A percentile compares a stretch with the other conserved stretches of the same genome.
These are phyloP conservation scores for Metallyticus violacea DNA, from an alignment of 2,888 invertebrate species.

Conservation along the genomic window DNA sequence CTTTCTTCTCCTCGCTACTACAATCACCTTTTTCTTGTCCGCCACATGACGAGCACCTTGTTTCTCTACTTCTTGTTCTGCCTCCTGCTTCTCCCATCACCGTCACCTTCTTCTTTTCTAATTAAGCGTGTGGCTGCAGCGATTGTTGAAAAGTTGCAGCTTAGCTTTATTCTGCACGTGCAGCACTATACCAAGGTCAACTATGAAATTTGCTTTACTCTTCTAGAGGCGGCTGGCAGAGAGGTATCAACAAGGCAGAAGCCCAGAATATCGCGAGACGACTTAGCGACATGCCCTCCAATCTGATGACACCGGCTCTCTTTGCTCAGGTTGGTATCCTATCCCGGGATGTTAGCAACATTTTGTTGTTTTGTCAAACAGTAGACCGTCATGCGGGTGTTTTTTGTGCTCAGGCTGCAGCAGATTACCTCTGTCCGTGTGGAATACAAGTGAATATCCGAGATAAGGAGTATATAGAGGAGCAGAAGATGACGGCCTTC, in stretches of 20 bases:
- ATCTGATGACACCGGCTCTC: constrained; percentile 72
- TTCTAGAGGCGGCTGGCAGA: constrained; percentile 52
- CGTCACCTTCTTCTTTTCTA: no score
- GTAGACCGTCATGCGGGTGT: neutral
- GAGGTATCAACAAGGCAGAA: constrained; percentile 60
- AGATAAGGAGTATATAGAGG: constrained; percentile 60
- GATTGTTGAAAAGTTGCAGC: no score
- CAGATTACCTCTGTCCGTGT: constrained; percentile 43
- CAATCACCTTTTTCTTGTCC: no score
- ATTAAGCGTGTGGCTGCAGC: no score
- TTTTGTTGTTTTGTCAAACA: neutral
- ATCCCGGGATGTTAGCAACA: neutral
- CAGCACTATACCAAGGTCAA: no score
- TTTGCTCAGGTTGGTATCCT: constrained; percentile 56
- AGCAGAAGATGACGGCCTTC: constrained; percentile 64
- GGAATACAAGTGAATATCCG: constrained; percentile 51
- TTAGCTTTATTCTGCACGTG: no score
- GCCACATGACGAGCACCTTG: no score
- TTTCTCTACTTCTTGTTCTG: no score
- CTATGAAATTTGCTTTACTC: no score
- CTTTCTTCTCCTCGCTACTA: no score
- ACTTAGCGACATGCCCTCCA: constrained; percentile 74
- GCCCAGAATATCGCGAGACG: constrained; percentile 75
- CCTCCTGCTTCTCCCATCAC: no score
- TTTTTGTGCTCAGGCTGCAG: constrained; percentile 40